Evolutionary conservation across 2,113 vertebrate species (phyloP), one percentile per base, ranked within the genome.

Genomic region (Scartelaos histophorus): DNA sequence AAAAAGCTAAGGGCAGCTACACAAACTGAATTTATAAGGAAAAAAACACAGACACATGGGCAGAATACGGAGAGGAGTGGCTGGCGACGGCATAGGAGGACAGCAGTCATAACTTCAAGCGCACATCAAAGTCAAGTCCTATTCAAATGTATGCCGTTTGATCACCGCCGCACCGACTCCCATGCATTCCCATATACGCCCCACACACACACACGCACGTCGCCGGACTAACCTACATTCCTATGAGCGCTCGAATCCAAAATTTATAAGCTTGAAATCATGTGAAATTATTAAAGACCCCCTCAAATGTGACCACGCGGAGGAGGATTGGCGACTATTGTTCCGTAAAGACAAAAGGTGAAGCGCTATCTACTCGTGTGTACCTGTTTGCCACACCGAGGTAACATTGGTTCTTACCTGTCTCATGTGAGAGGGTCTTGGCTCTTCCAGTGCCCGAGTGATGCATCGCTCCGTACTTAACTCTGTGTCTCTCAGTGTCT

Each of bases 381-480:
- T 11, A 11, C 38, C 38, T 10, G 38, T 9, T 9, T 43, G 7
- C 10, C 5, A 6, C 10, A 25, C 69, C 73, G 72, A 75, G 74
- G 61, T 38, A 68, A 74, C 70, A 15, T 24, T 38, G 79, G 81
- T 78, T 91, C 96, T 96, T 96, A 99, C 97, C 97, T 96, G 97
- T 94, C 94, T 98, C 96, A 45, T 95, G 84, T 86, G 95, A 95
- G 95, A 97, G 95, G 93, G 97, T 95, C 94, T 97, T 97, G 92
- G 95, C 95, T 95, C 95, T 95, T 92, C 93, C 94, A 46, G 87
- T 91, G 89, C 92, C 94, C 83, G 95, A 87, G 90, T 96, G 96
- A 95, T 98, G 96, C 97, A 98, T 98, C 85, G 95, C 95, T 93
- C 93, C 90, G 87, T 89, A 88, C 89, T 85, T 75, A 84, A 86